Evolutionary conservation across 2,113 vertebrate species (phyloP).

Genomic region (Serilophus lunatus): DNA sequence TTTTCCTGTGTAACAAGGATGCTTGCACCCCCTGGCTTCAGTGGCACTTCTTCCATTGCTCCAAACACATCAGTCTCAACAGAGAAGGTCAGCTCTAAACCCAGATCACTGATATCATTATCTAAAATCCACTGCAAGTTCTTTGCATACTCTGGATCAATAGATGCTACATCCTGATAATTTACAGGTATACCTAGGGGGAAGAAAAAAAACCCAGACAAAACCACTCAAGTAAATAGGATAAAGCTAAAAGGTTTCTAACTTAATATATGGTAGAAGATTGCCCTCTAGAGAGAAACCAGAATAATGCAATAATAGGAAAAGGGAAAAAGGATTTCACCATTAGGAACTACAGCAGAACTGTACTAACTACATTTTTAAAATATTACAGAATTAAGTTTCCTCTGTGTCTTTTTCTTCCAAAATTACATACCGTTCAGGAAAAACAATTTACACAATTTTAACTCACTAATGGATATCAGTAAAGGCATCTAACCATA

Average conservation of each 20-base stretch:
- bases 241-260: not conserved
- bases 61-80: constrained; percentile 98
- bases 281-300: constrained; percentile 75
- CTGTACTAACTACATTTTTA: not conserved
- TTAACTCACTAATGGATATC: not conserved
- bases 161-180: constrained; percentile 98
- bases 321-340: not conserved
- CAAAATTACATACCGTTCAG: not conserved
- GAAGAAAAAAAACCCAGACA: not conserved
- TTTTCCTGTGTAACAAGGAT: constrained; percentile 96
- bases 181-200: constrained; percentile 93
- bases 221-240: not conserved
- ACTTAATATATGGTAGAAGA: constrained; percentile 62
- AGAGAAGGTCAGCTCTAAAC: constrained; percentile 94
- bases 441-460: not conserved
- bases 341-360: not conserved
- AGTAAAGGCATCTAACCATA: not conserved
- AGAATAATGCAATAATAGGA: constrained; percentile 45
- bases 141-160: constrained; percentile 98
- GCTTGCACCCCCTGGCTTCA: constrained; percentile 90
- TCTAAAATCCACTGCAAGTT: constrained; percentile 99
- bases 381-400: not conserved
- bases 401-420: not conserved
- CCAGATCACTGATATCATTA: constrained; percentile 97
- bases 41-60: constrained; percentile 95